Conservation (phyloP, 2,888 invertebrate genomes). For the Protodeltote pygarga region DNA sequence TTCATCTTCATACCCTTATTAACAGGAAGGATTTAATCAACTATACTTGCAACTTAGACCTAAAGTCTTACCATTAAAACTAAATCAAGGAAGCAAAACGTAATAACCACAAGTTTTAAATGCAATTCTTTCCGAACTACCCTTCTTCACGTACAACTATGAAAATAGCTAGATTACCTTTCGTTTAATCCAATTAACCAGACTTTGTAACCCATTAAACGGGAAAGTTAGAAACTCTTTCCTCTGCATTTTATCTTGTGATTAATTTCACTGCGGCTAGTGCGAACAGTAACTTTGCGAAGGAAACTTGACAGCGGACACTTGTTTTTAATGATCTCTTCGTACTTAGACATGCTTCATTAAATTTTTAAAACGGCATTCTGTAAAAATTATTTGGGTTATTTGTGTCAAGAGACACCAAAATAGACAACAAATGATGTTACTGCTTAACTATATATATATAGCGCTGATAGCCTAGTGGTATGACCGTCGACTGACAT, state of each 20-base stretch:
- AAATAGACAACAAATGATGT: no score
- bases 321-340: slow-evolving; percentile 42
- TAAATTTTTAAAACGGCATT: slow-evolving; percentile 27
- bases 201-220: slow-evolving; percentile 40
- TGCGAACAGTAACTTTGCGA: slow-evolving; percentile 39
- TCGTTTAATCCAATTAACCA: slow-evolving; percentile 34
- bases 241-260: slow-evolving; percentile 40
- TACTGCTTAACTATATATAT: no score
- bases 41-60: no score
- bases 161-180: slow-evolving; percentile 31
- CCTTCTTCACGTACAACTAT: slow-evolving; percentile 6
- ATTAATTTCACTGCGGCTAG: slow-evolving; percentile 47
- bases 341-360: slow-evolving; percentile 37
- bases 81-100: no score
- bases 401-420: no score
- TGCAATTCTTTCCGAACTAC: no score
- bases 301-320: slow-evolving; percentile 42
- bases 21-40: no score
- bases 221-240: slow-evolving; percentile 28
- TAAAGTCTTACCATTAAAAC: no score
- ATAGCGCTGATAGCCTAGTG: no score
- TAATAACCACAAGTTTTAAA: no score
- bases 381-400: slow-evolving; percentile 23
- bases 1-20: no score
- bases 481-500: no score